phyloP scores from a whole-genome alignment of 1,140 invertebrate species.

The Piezodorus guildinii region DNA sequence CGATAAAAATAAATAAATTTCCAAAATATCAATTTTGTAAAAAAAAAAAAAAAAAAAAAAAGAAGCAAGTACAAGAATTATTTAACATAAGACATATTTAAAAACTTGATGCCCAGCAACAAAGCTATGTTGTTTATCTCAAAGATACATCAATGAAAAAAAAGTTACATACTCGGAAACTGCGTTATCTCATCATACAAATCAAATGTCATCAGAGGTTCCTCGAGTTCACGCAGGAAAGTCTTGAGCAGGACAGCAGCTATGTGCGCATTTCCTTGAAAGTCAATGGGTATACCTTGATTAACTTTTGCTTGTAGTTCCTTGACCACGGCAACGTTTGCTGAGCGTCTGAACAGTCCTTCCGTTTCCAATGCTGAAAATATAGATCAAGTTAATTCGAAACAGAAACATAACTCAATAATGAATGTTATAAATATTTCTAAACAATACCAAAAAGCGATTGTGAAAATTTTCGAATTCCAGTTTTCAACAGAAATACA shows the following conservation, averaged over 20 bases:
- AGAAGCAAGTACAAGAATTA: no score
- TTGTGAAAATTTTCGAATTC: no score
- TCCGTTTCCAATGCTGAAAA: constrained; percentile 78
- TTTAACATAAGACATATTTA: no score
- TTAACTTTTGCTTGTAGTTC: constrained; percentile 77
- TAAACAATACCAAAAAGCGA: no score
- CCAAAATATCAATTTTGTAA: no score
- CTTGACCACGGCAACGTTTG: constrained; percentile 69
- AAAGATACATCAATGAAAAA: neutral
- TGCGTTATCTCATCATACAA: constrained; percentile 87
- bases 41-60: no score
- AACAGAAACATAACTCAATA: no score
- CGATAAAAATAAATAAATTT: no score
- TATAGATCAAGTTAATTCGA: neutral
- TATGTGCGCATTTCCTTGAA: constrained; percentile 73
- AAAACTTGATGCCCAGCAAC: no score
- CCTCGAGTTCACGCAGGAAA: constrained; percentile 84
- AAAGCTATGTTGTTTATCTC: no score
- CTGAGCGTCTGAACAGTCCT: constrained; percentile 87
- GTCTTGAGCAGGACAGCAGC: constrained; percentile 90
- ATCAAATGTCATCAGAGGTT: constrained; percentile 89
- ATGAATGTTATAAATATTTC: no score
- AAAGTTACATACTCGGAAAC: constrained; percentile 61
- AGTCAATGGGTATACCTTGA: constrained; percentile 65
- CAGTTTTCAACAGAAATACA: no score